A percentile compares a stretch with the other conserved stretches of the same genome.
phyloP scores from a whole-genome alignment of 2,113 vertebrate species.

The Saguinus imperator region DNA sequence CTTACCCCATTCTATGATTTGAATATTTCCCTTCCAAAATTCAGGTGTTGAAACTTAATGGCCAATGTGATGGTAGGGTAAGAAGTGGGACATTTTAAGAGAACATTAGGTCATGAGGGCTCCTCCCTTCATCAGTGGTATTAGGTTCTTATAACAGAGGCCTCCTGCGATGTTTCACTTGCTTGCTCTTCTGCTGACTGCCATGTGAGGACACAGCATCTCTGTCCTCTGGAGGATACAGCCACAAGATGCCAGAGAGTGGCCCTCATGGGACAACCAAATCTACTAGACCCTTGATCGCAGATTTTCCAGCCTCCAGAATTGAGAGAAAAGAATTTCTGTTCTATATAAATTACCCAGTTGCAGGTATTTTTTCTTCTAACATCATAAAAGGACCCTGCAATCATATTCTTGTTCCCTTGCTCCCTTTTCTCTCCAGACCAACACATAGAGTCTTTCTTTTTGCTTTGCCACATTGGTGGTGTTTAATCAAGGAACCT shows the following conservation, averaged over 20 bases:
- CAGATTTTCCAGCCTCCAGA: background rate
- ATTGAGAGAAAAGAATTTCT: background rate
- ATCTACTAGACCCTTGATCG: rapidly evolving
- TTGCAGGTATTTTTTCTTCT: no score
- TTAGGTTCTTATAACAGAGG: background rate
- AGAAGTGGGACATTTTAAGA: background rate
- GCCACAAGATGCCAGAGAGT: background rate
- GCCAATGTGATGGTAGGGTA: background rate
- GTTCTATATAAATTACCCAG: background rate
- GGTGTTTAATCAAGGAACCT: background rate
- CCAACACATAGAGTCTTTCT: background rate
- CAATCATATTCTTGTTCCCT: background rate
- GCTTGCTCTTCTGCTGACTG: background rate
- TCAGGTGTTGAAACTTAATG: background rate
- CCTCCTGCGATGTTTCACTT: background rate
- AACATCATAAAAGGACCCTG: background rate
- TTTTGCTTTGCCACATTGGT: no score
- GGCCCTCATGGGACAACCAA: background rate
- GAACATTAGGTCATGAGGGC: background rate
- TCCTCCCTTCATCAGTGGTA: background rate
- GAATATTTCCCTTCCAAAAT: background rate
- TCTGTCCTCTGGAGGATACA: background rate
- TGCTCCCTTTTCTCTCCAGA: background rate
- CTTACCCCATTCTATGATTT: background rate
- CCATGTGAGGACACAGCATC: background rate